Base-by-base conservation (phyloP, 2,113 vertebrate genomes). In the Siphamia tubifer region DNA sequence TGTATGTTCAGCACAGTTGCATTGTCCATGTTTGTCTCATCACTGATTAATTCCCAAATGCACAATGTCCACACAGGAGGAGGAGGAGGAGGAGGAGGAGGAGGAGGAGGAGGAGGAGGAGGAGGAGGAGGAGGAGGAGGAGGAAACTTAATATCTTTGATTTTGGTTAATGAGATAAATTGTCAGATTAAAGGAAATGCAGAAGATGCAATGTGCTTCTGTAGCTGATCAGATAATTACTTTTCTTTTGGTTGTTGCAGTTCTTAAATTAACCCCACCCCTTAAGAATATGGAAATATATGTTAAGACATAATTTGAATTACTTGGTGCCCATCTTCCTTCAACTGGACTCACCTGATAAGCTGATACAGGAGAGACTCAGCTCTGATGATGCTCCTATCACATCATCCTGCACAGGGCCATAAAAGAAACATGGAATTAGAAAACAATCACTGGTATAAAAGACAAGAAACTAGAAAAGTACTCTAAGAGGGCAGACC, bases 351-450 rank as follows among this genome's bases (percentile, higher is more conserved):
- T 35, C 79, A 95, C 94, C 94, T 80, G 92, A 92, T 23, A 94
- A 83, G 76, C 93, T 95, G 78, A 92, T 84, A 65, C 93, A 94
- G 73, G 94, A 93, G 13, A 93, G 74, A 40, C 92, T 92, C 0
- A 91, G 85, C 48, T 92, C 89, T 0, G 87, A 89, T 12, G 93
- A 94, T 0, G 75, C 65, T 19, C 89, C 88, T 0, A 90, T 81
- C 13, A 88, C 77, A 21, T 91, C 92, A 79, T 96, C 84, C 88
- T 92, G 25, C 17, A 13, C 27, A 15, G 4, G 52, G 13, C n/a
- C n/a, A n/a, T n/a, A 36, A 15, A 31, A 48, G 2, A 6, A 27
- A 25, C 13, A 15, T 4, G 27, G 44, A 24, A 13, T 28, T 5
- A 8, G n/a, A 12, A 47, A 15, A 1, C 12, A 12, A 54, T 11